Conservation (phyloP, 1,140 invertebrate genomes). For the Chymomyza costata region DNA sequence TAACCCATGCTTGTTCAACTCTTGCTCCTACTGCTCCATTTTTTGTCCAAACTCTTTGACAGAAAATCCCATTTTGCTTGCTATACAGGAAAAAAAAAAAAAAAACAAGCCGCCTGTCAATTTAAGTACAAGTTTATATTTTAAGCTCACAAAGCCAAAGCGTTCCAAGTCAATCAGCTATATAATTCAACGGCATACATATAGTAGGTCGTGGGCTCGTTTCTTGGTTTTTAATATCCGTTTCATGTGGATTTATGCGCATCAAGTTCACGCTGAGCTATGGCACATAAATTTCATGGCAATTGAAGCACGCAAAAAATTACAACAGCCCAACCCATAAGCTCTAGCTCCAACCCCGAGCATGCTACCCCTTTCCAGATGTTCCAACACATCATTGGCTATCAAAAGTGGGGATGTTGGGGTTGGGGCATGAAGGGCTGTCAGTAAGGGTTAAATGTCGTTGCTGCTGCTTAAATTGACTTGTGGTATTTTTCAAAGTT, state of each 20-base stretch:
- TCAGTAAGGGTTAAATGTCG: conserved; percentile 16
- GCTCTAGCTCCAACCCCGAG: too few species aligned
- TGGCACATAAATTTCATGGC: conserved; percentile 65
- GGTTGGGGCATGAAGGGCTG: not conserved
- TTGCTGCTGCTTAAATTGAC: conserved; percentile 46
- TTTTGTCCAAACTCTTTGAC: too few species aligned
- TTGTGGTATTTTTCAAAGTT: conserved; percentile 61
- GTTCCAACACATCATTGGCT: too few species aligned
- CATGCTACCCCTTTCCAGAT: too few species aligned
- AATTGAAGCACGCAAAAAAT: conserved; percentile 48
- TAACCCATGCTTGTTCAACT: too few species aligned
- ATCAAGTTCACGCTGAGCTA: conserved; percentile 66
- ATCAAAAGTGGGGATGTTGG: conserved; percentile 8
- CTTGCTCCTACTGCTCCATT: too few species aligned
- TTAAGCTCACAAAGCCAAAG: conserved; percentile 48
- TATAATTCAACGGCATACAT: conserved; percentile 62
- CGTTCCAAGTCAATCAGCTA: conserved; percentile 60
- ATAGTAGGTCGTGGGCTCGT: conserved; percentile 33
- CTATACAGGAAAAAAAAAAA: not conserved
- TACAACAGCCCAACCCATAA: too few species aligned
- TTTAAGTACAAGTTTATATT: conserved; percentile 67
- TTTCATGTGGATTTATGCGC: conserved; percentile 69
- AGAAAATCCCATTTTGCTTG: too few species aligned
- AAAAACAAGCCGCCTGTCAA: conserved; percentile 41
- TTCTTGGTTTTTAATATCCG: conserved; percentile 68